Base-by-base conservation (phyloP, 2,113 vertebrate species). In the Menidia beryllina region DNA sequence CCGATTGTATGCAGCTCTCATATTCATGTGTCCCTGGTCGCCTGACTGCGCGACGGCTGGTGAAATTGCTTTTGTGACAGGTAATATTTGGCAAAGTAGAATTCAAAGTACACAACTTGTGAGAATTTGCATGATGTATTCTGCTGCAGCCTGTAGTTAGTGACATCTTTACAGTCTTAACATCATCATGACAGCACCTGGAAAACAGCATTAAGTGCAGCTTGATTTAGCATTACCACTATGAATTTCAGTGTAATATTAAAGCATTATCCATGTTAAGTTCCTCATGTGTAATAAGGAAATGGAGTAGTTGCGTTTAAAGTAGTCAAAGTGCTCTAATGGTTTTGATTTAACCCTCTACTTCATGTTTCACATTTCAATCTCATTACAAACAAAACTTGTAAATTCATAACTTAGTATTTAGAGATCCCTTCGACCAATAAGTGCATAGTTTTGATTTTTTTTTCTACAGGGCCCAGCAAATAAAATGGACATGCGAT, bases 111-210 rank as follows among this genome's bases (percentile, higher is more conserved):
- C 5, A 56, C 26, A 50, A 56, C 72, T 71, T 53, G 48, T 39
- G 1, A 48, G 48, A 54, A 54, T 67, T 73, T 52, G 7, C 54
- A 80, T 85, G 65, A 59, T 68, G 43, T 55, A 82, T 75, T 81
- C 81, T 65, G 19, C 53, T 13, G 65, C 59, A n/a, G 17, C 47
- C 9, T 27, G 55, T 21, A 72, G 57, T 67, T 51, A 24, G 41
- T 82, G 55, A 86, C 61, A 50, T 19, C 56, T 75, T 78, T 85
- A 73, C 57, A 69, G 45, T 14, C 30, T 50, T 59, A 60, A 65
- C 45, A 75, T 51, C 27, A 65, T 24, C 39, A 20, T 19, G 21
- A 54, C 38, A 62, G 13, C 38, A 39, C 27, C 58, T 60, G 48
- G 48, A 48, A 69, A 62, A 48, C 54, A 58, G 25, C 17, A 59